These are phyloP conservation scores for Calcarius ornatus DNA, from an alignment of 2,113 vertebrate species.

Conservation along the genomic window DNA sequence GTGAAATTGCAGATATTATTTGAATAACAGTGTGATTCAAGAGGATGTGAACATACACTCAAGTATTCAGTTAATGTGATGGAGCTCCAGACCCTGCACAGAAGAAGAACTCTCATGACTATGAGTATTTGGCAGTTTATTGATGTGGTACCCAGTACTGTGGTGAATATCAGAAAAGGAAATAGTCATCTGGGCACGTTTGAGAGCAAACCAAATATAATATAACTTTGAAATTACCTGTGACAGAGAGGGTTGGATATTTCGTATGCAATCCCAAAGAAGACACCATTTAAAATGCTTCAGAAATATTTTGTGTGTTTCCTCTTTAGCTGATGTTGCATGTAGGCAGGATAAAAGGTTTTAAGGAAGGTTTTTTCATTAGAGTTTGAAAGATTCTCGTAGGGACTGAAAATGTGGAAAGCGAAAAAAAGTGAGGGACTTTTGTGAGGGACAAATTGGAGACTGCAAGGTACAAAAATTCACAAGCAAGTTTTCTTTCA, in stretches of 20 bases:
- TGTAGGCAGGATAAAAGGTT: background rate
- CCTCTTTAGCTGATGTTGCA: background rate
- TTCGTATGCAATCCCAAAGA: background rate
- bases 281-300: background rate
- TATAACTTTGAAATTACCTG: background rate
- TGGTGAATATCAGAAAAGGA: background rate
- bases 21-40: background rate
- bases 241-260: background rate
- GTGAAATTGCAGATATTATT: conserved; percentile 5
- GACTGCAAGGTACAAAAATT: background rate
- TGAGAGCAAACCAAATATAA: background rate
- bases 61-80: background rate
- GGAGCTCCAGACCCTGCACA: background rate
- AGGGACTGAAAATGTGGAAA: background rate
- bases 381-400: background rate
- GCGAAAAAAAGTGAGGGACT: background rate
- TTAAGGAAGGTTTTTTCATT: background rate
- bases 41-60: background rate
- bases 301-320: background rate
- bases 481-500: background rate
- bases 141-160: background rate
- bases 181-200: background rate
- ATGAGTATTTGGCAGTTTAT: background rate
- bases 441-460: background rate
- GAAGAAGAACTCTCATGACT: background rate